phyloP scores from a whole-genome alignment of 2,797 vertebrate species.

The Vespertilio murinus region DNA sequence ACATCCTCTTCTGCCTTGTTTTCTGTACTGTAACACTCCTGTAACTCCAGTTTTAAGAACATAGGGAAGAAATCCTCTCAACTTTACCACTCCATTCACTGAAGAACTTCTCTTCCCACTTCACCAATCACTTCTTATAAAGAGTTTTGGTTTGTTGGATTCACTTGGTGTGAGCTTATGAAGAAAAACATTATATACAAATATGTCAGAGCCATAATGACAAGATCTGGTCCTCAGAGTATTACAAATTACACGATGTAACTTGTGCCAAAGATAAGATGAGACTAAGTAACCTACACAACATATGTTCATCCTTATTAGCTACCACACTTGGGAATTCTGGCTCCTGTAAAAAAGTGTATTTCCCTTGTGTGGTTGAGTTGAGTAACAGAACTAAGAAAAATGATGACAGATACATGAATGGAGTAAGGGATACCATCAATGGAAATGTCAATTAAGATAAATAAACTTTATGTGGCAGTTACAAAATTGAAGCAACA shows the following conservation, averaged over 20 bases:
- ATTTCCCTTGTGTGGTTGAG: conserved; percentile 3
- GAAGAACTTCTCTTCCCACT: conserved; percentile 41
- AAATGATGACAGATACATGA: not conserved
- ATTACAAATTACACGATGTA: not conserved
- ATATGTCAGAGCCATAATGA: not conserved
- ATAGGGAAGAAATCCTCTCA: conserved; percentile 28
- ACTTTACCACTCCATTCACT: not conserved
- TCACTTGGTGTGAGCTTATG: conserved; percentile 22
- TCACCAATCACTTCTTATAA: conserved; percentile 55
- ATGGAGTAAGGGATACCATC: not conserved
- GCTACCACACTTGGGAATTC: conserved; percentile 21
- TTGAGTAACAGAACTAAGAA: not conserved
- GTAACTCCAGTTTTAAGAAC: conserved; percentile 26
- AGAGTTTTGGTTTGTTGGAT: conserved; percentile 18
- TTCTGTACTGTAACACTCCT: conserved; percentile 5
- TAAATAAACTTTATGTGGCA: conserved; percentile 25
- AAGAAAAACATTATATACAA: conserved; percentile 41
- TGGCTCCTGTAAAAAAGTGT: conserved; percentile 26
- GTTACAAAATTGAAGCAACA: conserved; percentile 51
- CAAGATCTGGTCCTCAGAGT: not conserved
- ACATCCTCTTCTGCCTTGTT: not conserved
- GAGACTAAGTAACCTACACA: not conserved
- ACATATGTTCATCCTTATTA: conserved; percentile 27
- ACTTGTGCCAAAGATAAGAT: not conserved
- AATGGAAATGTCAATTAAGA: conserved; percentile 46